Base-by-base conservation (phyloP, 2,888 invertebrate species). In the Ectobius pallidus region DNA sequence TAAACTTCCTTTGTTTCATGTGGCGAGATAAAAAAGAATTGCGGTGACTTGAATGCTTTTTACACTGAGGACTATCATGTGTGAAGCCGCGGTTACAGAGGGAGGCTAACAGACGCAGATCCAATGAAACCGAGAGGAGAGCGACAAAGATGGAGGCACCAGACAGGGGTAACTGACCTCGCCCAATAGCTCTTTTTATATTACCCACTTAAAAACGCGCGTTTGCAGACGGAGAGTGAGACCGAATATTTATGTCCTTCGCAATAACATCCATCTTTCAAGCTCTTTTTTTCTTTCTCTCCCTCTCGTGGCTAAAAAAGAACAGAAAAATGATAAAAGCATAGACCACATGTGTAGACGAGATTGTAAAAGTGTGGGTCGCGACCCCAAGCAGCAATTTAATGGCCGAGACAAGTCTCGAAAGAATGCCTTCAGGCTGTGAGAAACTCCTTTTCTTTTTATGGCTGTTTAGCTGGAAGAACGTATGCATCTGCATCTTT, bases 151-250 rank as follows among this genome's bases (percentile, higher is more conserved):
- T 3, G 30, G 65, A 65, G 46, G 25, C 27, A 27, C 44, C 46
- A 65, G 65, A 65, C 65, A 9, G 65, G 46, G 55, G 58, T 58
- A 58, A 70, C 70, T 70, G 70, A 70, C 70, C 70, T 70, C 55
- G 27, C 70, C 70, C 70, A 70, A 70, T 42, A 58, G 39, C 27
- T 20, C 42, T 46, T 65, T 65, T 46, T 46, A 65, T 46, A 18
- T 42, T 25, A 42, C 22, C 52, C 62, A 62, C 63, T 63, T 44
- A 65, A 44, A 65, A 65, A 65, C 22, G 65, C 30, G 22, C 55
- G 20, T 27, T 25, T 18, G 46, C 65, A 65, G 34, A 62, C 39
- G 39, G 20, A 11, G 27, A 14, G 25, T 27, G 39, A 39, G 27
- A 65, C 65, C 42, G 44, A 65, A 46, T 65, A 65, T 65, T 65